phyloP scores from a whole-genome alignment of 2,113 vertebrate species.

The Potamarius usumacintae region DNA sequence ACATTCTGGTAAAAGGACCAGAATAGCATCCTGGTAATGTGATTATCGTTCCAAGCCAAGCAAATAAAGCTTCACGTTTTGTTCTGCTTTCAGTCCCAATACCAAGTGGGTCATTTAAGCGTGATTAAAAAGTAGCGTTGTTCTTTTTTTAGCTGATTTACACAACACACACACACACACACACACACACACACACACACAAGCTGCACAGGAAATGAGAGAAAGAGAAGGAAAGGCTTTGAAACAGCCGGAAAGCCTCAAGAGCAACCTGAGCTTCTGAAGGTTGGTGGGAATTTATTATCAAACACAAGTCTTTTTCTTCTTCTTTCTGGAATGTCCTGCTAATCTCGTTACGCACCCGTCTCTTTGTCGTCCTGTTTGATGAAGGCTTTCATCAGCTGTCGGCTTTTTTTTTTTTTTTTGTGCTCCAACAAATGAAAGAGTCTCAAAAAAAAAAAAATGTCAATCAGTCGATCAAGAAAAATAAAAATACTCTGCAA shows the following conservation, averaged over 20 bases:
- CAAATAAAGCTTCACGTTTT: neutral
- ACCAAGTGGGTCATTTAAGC: neutral
- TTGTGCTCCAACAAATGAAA: neutral
- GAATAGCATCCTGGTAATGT: neutral
- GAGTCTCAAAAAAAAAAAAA: neutral
- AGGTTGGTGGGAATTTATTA: conserved; percentile 5
- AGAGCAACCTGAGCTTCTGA: neutral
- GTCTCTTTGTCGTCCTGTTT: neutral
- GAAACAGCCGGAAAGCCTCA: neutral
- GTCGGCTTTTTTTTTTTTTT: neutral
- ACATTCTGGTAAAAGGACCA: neutral
- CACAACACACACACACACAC: neutral
- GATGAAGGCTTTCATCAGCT: neutral
- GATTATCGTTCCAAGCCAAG: neutral
- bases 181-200: neutral
- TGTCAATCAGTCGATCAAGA: too few relatives aligned
- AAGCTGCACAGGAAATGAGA: neutral
- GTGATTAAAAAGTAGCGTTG: neutral
- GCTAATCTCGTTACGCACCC: neutral
- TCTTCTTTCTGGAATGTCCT: neutral
- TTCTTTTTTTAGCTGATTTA: neutral
- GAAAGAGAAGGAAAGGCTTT: neutral
- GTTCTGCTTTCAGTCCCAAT: neutral
- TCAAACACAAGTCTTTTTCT: neutral
- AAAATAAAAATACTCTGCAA: too few relatives aligned